Evolutionary conservation across 1,140 invertebrate species (phyloP).

Genomic region (Pentalonia nigronervosa): DNA sequence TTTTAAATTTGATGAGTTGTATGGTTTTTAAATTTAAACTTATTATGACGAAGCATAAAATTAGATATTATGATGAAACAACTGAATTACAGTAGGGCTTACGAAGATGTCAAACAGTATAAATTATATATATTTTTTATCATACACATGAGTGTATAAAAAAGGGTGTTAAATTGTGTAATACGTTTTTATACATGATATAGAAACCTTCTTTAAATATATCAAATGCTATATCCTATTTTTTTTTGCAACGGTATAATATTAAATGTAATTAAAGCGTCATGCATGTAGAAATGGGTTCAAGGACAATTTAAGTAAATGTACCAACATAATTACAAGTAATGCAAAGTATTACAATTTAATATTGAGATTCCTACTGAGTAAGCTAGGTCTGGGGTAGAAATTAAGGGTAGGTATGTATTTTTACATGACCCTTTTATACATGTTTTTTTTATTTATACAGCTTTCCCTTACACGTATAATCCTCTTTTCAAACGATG

Average conservation of each 20-base stretch:
- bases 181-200: neutral
- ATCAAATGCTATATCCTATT: neutral
- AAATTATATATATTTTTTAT: neutral
- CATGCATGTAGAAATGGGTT: neutral
- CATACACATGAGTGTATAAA: neutral
- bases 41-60: neutral
- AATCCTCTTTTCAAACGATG: conserved; percentile 15
- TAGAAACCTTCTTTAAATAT: neutral
- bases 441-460: neutral
- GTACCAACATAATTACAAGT: neutral
- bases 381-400: neutral
- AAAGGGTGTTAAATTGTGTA: conserved; percentile 8
- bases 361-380: neutral
- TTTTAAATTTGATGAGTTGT: neutral
- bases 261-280: conserved; percentile 3
- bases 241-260: neutral
- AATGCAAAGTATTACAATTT: neutral
- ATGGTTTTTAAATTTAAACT: neutral
- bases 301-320: neutral
- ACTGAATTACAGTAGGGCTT: neutral
- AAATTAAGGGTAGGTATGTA: neutral
- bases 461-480: neutral
- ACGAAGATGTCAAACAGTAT: neutral
- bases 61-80: neutral
- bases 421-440: neutral